phyloP scores from a whole-genome alignment of 1,140 invertebrate genomes.

The Geopemphigus sp. region DNA sequence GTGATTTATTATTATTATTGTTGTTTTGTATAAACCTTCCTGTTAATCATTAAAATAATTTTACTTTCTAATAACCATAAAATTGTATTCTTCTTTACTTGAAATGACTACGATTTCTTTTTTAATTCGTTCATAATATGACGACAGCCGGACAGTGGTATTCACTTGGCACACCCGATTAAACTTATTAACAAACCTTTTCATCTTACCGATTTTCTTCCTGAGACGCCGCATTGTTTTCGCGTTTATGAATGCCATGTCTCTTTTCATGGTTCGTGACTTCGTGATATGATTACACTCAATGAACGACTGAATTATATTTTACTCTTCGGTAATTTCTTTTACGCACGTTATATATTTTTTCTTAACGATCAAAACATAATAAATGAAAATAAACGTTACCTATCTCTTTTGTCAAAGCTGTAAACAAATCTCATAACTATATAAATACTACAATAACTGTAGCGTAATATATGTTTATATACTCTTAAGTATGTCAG shows the following conservation, averaged over 20 bases:
- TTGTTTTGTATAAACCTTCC: neutral
- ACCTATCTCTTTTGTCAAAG: neutral
- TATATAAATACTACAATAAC: neutral
- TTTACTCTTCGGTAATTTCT: neutral
- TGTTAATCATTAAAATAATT: neutral
- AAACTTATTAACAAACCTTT: neutral
- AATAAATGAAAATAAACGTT: neutral
- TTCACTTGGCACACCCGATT: neutral
- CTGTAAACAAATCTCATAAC: neutral
- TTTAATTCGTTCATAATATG: neutral
- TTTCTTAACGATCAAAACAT: neutral
- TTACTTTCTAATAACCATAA: neutral
- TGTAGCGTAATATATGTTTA: neutral
- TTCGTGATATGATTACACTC: neutral
- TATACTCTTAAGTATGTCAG: neutral
- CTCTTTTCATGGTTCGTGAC: neutral
- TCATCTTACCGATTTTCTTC: neutral
- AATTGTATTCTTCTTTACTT: slow-evolving; percentile 1
- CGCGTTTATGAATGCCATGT: neutral
- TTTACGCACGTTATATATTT: neutral
- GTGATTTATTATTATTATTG: neutral
- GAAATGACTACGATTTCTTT: neutral
- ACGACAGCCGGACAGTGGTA: neutral
- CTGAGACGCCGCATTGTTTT: neutral
- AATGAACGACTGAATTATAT: neutral